phyloP scores from a whole-genome alignment of 1,140 invertebrate genomes.

The Drosophila ananassae region DNA sequence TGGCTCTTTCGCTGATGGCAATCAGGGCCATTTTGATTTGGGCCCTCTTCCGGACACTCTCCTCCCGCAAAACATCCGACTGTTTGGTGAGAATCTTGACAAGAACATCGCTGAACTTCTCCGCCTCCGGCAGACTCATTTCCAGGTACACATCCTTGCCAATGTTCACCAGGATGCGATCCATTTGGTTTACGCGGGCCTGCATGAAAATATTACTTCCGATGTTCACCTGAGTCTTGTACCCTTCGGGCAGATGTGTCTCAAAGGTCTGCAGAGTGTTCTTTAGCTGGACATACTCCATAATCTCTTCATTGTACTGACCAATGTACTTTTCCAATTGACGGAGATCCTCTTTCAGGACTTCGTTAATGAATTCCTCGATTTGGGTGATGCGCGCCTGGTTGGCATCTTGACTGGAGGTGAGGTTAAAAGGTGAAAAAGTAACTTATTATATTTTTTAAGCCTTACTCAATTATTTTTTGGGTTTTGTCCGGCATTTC shows the following conservation, averaged over 20 bases:
- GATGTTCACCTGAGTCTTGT: constrained; percentile 91
- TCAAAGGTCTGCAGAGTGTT: constrained; percentile 87
- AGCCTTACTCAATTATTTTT: neutral
- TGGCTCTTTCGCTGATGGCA: constrained; percentile 87
- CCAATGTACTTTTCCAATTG: constrained; percentile 87
- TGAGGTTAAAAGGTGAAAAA: neutral
- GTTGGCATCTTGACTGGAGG: constrained; percentile 17
- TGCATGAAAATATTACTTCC: constrained; percentile 91
- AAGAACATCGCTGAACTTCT: constrained; percentile 89
- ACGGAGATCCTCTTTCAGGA: constrained; percentile 87
- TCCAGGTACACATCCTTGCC: constrained; percentile 91
- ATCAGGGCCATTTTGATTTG: constrained; percentile 92
- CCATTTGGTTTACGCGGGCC: constrained; percentile 88
- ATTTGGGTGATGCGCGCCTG: constrained; percentile 74
- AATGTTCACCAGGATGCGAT: constrained; percentile 89
- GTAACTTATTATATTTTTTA: neutral
- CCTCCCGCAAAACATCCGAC: constrained; percentile 86
- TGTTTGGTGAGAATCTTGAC: constrained; percentile 87
- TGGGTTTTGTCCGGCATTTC: neutral
- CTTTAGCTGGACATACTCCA: constrained; percentile 90
- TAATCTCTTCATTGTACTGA: constrained; percentile 87
- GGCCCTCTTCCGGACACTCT: constrained; percentile 89
- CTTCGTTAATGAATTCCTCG: constrained; percentile 88
- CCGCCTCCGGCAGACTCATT: constrained; percentile 89
- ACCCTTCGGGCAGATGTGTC: constrained; percentile 85